Percentiles rank a stretch among this genome's conserved stretches.
Conservation (phyloP, 2,888 invertebrate species). For the Campopleginae sp. region DNA sequence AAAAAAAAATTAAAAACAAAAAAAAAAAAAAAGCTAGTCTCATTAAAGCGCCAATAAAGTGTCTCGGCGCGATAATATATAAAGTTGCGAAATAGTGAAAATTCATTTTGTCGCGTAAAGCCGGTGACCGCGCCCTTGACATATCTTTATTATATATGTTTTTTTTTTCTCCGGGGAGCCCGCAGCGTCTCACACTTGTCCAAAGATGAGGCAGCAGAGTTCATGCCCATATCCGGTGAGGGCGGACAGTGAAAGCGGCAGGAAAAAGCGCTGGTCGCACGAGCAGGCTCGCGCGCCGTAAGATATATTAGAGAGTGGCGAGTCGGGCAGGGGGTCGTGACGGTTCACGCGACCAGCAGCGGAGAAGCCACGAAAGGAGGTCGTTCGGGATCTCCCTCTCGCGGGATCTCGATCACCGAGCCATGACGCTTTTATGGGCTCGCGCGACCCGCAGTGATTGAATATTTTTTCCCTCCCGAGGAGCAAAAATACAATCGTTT, state of each 20-base stretch:
- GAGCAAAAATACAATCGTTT: background rate
- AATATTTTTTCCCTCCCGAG: background rate
- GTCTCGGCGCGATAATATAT: no score
- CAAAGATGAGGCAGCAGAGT: constrained; percentile 33
- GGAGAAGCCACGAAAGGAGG: constrained; percentile 46
- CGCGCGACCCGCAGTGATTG: background rate
- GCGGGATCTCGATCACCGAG: constrained; percentile 64
- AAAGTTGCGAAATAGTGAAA: no score
- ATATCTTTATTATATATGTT: background rate
- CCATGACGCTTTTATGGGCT: constrained; percentile 58
- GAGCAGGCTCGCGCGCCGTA: constrained; percentile 9
- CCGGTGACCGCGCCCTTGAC: background rate
- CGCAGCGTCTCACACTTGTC: constrained; percentile 9
- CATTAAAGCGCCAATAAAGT: no score
- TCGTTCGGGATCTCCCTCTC: constrained; percentile 57
- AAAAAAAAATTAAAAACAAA: no score
- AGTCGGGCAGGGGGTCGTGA: constrained; percentile 57
- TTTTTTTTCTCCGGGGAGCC: background rate
- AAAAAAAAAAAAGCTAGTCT: no score
- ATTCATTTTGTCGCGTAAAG: no score
- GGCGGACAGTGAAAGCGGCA: constrained; percentile 47
- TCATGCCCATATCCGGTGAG: constrained; percentile 49
- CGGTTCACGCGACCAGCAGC: constrained; percentile 60
- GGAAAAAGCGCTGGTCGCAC: constrained; percentile 32
- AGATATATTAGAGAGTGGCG: constrained; percentile 26